Evolutionary conservation across 2,113 vertebrate genomes (phyloP), one percentile per base, ranked within the genome.

Genomic region (Rhea americana): DNA sequence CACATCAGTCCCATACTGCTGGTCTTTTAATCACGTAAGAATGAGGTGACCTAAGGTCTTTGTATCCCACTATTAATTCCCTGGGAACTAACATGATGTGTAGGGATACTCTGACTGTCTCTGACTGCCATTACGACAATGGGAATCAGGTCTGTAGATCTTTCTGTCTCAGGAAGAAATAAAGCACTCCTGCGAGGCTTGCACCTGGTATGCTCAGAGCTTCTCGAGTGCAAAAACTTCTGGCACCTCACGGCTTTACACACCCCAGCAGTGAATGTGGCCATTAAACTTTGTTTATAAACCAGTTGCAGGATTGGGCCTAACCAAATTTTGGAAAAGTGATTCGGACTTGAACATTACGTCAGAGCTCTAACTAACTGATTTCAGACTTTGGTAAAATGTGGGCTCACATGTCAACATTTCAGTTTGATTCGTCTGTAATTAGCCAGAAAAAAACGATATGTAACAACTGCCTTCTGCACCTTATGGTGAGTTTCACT

Each of bases 31-130:
- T 37, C 67, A n/a, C 19, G 61, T 74, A 75, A 65, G 56, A 65
- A 66, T 1, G 2, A 83, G 56, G 61, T 37, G 61, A 90, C 30
- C 51, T 24, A 12, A 43, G 22, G 16, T 61, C 22, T 45, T 51
- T 5, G 4, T 80, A 63, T 79, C 50, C 51, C 25, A n/a, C 25
- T 39, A 56, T 9, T 0, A 0, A 14, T 45, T 78, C 37, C 62
- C 76, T 77, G 65, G 37, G 32, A 89, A 70, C 8, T 30, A 74
- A 45, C 55, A 35, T 20, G 35, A 67, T 51, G 25, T 30, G 22
- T 2, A 71, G 35, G 32, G 59, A 56, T 19, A 63, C 41, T 89
- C n/a, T 63, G 37, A 20, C 28, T 48, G 5, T 9, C 80, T 59
- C 72, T 77, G 47, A 17, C 19, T 61, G 22, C 14, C 51, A 45